Base-by-base conservation (phyloP, 2,888 invertebrate species). In the Tachina grossa region DNA sequence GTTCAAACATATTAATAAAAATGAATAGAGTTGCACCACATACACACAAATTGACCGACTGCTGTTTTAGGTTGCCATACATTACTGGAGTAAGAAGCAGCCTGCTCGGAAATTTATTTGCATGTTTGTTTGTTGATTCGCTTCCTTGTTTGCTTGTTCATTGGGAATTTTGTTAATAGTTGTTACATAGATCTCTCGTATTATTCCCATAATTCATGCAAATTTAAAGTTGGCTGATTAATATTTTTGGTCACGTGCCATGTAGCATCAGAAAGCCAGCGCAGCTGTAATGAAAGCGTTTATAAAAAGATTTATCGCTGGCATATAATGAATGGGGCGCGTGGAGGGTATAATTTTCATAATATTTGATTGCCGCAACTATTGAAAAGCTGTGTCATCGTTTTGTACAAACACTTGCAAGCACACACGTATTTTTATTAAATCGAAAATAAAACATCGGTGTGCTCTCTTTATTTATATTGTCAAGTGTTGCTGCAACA, bases 231-330 rank as follows among this genome's bases (percentile, higher is more conserved):
- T 88, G 89, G 90, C 91, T 91, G 90, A 90, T 91, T 91, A 91
- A 91, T 91, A 91, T 91, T 91, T 91, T 91, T 83, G 90, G 91
- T 91, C 91, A 91, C 91, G 91, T 91, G 91, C 91, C 91, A 88
- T 87, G 72, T 75, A 82, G 81, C 84, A 83, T 80, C 72, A 78
- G 85, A 76, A 79, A 79, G 84, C 85, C 75, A 76, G 83, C 77
- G 84, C 87, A 88, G 84, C 88, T 88, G 84, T 86, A 87, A 87
- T 87, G 84, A 87, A 88, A 87, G 84, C 87, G 84, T 87, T 88
- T 87, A 87, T 87, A 84, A 71, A 79, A 87, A 88, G 88, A 88
- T 88, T 88, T 88, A 88, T 88, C 66, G 86, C 84, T 66, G 83
- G 75, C 82, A 59, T 84, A 80, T 83, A 83, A 79, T 76, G 65